Conservation (phyloP, 2,888 invertebrate genomes). For the Carabus problematicus region DNA sequence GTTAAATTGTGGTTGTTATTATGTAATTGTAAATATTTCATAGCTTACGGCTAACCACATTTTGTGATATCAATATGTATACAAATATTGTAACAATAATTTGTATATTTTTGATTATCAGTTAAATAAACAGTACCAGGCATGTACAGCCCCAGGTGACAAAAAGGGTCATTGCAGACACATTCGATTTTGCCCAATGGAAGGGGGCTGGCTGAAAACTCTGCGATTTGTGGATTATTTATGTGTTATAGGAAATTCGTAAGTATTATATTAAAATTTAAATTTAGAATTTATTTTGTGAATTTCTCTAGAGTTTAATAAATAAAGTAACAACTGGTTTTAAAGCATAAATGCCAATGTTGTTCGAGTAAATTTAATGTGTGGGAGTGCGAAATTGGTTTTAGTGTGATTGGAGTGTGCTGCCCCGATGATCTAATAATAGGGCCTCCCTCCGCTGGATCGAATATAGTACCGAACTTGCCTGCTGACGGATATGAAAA, state of each 20-base stretch:
- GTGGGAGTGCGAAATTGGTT: conserved; percentile 22
- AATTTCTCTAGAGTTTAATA: too few relatives aligned
- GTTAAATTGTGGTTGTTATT: too few relatives aligned
- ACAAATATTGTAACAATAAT: too few relatives aligned
- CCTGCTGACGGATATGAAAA: conserved; percentile 65
- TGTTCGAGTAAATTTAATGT: background rate
- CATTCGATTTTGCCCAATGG: conserved; percentile 65
- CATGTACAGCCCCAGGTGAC: conserved; percentile 66
- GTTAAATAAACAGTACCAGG: conserved; percentile 68
- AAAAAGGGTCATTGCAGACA: conserved; percentile 73
- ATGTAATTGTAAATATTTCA: too few relatives aligned
- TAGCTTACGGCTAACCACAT: too few relatives aligned
- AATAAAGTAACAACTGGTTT: too few relatives aligned
- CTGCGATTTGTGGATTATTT: conserved; percentile 70
- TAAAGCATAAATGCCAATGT: too few relatives aligned
- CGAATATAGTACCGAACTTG: conserved; percentile 57
- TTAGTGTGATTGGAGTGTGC: conserved; percentile 74
- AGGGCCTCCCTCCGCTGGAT: conserved; percentile 51
- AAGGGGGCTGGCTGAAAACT: conserved; percentile 60
- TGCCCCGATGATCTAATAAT: conserved; percentile 67
- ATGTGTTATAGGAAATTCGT: conserved; percentile 74
- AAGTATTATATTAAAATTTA: conserved; percentile 52
- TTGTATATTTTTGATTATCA: conserved; percentile 49
- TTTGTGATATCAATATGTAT: too few relatives aligned
- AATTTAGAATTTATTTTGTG: too few relatives aligned